Evolutionary conservation across 2,888 invertebrate species (phyloP).

Genomic region (Bugulina stolonifera): DNA sequence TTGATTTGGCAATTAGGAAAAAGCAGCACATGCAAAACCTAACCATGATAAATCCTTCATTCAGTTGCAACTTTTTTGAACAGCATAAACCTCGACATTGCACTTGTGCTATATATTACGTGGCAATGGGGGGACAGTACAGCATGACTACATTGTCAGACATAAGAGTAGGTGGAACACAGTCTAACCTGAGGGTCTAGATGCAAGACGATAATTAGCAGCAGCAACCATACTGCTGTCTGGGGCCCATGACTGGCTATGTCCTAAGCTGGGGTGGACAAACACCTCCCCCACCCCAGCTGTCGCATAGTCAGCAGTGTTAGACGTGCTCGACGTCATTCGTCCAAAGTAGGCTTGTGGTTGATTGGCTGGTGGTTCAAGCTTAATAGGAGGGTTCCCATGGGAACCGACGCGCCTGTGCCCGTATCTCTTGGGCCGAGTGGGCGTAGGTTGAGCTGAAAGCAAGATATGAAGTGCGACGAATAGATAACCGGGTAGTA

Average conservation of each 20-base stretch:
- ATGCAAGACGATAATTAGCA: neutral
- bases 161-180: too few species aligned
- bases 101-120: too few species aligned
- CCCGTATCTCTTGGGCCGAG: neutral
- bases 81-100: too few species aligned
- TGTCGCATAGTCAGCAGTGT: neutral
- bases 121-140: too few species aligned
- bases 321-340: neutral
- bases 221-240: neutral
- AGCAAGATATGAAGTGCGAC: neutral
- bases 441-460: slow-evolving; percentile 10
- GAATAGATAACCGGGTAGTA: neutral
- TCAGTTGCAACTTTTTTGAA: too few species aligned
- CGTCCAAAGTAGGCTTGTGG: neutral
- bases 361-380: neutral
- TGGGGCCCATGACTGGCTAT: slow-evolving; percentile 7
- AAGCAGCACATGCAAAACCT: too few species aligned
- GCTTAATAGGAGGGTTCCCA: slow-evolving; percentile 29
- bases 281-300: neutral
- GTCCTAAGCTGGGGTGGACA: neutral
- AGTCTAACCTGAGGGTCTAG: neutral
- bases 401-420: slow-evolving; percentile 31
- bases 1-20: too few species aligned
- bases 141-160: too few species aligned
- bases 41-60: too few species aligned